phyloP scores from a whole-genome alignment of 1,140 invertebrate species.

The Lasaia peninsularis region DNA sequence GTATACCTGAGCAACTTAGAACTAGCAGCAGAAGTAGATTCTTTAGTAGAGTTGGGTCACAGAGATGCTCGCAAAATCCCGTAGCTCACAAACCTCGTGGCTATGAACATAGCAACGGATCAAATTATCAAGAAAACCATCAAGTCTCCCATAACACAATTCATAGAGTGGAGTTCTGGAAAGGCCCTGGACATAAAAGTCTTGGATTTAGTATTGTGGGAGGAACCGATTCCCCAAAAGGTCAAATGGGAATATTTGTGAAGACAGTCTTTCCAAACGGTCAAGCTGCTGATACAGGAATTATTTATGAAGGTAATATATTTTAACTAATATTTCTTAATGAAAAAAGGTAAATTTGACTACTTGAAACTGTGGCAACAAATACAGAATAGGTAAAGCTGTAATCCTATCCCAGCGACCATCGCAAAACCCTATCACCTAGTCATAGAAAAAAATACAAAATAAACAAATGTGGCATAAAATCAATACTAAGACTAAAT shows the following conservation, averaged over 20 bases:
- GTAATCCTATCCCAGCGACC: too few relatives aligned
- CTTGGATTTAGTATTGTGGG: constrained; percentile 95
- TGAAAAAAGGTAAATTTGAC: too few relatives aligned
- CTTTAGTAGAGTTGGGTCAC: constrained; percentile 66
- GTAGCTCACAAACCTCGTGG: constrained; percentile 45
- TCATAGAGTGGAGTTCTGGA: constrained; percentile 82
- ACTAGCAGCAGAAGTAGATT: constrained; percentile 59
- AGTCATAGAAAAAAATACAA: too few relatives aligned
- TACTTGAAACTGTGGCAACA: too few relatives aligned
- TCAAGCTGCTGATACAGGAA: constrained; percentile 89
- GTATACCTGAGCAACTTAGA: constrained; percentile 66
- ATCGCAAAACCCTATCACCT: too few relatives aligned
- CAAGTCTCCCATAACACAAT: constrained; percentile 49
- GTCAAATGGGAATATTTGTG: constrained; percentile 93
- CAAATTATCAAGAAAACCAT: constrained; percentile 38
- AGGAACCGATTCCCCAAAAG: constrained; percentile 91
- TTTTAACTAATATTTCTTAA: too few relatives aligned
- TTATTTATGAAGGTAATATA: constrained; percentile 88
- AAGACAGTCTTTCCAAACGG: constrained; percentile 94
- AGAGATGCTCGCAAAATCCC: constrained; percentile 52
- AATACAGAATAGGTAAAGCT: too few relatives aligned
- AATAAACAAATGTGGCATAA: too few relatives aligned
- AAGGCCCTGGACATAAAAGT: constrained; percentile 90
- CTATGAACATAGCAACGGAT: constrained; percentile 39
- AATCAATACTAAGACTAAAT: too few relatives aligned